These are phyloP conservation scores for Magallana nippona DNA, from an alignment of 2,888 invertebrate species.

Conservation along the genomic window DNA sequence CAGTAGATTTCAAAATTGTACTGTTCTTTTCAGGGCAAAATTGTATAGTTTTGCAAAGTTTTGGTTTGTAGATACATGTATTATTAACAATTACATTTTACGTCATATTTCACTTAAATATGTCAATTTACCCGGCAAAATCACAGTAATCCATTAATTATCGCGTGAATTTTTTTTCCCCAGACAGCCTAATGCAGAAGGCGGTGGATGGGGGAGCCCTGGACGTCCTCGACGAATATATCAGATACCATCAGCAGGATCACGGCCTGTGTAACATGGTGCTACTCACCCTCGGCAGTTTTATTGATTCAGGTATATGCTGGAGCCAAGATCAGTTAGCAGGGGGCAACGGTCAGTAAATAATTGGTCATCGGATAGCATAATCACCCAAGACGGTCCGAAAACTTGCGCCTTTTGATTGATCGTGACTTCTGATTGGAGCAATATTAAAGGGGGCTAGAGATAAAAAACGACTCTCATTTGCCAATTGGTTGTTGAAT, in stretches of 20 bases:
- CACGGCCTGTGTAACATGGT: slow-evolving; percentile 82
- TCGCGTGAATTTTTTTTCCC: neutral
- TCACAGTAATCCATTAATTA: too few relatives aligned
- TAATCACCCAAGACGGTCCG: neutral
- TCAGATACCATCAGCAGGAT: slow-evolving; percentile 81
- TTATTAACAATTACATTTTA: too few relatives aligned
- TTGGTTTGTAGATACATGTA: too few relatives aligned
- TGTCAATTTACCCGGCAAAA: neutral
- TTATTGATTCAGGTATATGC: slow-evolving; percentile 81
- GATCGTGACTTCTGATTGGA: neutral
- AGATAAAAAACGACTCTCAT: too few relatives aligned
- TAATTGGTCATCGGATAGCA: neutral
- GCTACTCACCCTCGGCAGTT: slow-evolving; percentile 81
- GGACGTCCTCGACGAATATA: slow-evolving; percentile 81
- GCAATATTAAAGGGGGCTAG: too few relatives aligned
- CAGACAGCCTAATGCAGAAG: slow-evolving; percentile 78
- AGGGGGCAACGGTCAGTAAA: neutral
- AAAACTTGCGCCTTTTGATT: neutral
- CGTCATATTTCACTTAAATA: neutral
- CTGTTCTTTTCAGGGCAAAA: too few relatives aligned
- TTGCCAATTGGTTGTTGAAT: too few relatives aligned
- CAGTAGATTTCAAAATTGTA: too few relatives aligned
- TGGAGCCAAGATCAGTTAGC: neutral
- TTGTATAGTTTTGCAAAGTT: too few relatives aligned
- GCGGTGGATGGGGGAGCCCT: slow-evolving; percentile 81